These are phyloP conservation scores for Pyralis farinalis DNA, from an alignment of 2,888 invertebrate species.

Conservation along the genomic window DNA sequence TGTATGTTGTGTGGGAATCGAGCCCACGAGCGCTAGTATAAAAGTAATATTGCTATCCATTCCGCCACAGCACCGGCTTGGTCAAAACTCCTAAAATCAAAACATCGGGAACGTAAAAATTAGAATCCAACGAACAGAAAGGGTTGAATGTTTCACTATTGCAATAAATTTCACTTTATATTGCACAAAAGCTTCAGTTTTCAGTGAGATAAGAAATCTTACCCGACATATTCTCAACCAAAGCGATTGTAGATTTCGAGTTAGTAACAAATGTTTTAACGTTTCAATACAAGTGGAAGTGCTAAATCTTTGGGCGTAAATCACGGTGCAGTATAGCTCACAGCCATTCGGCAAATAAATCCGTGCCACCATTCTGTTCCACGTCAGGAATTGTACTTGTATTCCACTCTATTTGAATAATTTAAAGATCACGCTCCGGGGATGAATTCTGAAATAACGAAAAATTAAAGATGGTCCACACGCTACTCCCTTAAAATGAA, in stretches of 20 bases:
- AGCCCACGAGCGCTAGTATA: no score
- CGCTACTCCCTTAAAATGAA: no score
- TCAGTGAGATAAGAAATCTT: constrained; percentile 35
- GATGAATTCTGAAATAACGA: background rate
- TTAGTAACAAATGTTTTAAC: constrained; percentile 62
- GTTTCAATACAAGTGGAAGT: constrained; percentile 65
- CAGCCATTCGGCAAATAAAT: constrained; percentile 53
- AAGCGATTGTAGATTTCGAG: constrained; percentile 44
- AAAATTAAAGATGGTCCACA: constrained; percentile 1
- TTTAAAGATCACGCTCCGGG: constrained; percentile 10
- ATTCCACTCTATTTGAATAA: constrained; percentile 42
- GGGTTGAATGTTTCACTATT: no score
- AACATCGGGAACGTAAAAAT: no score
- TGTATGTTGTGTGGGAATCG: no score
- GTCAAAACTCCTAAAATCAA: no score
- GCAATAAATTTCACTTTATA: no score
- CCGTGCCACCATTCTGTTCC: constrained; percentile 42
- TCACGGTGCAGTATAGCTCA: constrained; percentile 44
- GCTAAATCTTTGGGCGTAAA: constrained; percentile 62
- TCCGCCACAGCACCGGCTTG: no score
- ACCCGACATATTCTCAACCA: constrained; percentile 31
- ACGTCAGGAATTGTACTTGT: constrained; percentile 32
- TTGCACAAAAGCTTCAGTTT: constrained; percentile 27
- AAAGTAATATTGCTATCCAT: no score
- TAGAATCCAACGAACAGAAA: no score